Evolutionary conservation across 1,140 invertebrate genomes (phyloP), one percentile per base, ranked within the genome.

Genomic region (Pteromalus puparum): DNA sequence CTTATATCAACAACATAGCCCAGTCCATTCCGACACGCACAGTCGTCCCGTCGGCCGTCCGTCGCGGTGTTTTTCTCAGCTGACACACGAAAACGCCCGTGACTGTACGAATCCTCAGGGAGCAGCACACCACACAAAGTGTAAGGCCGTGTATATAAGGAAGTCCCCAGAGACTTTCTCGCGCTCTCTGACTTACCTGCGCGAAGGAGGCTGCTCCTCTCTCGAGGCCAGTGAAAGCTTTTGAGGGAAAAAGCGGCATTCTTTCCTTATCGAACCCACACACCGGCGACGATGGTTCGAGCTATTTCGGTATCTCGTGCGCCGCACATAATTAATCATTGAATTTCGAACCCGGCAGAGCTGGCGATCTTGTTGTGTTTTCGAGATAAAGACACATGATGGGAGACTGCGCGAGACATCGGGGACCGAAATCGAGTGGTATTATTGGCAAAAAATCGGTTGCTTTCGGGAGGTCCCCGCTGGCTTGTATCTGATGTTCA

Each of bases 81-180:
- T n/a, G 88, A 88, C 53, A n/a, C 7, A n/a, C 90, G 91, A 76
- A 74, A 89, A 90, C 90, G 89, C 86, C 86, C 89, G 90, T 92
- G 89, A 91, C 90, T 91, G 91, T 90, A 89, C 89, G 89, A 90
- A 91, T 90, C 91, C 91, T 88, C 73, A 76, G 90, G 89, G 91
- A 91, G 82, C 24, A 2, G n/a, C 86, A 90, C 87, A 85, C 88
- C 87, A 85, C 88, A 91, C 87, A 90, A 92, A 90, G 88, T 91
- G 88, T 90, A 89, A 89, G 90, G 6, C 18, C 38, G 48, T 75
- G 78, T 81, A 48, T 81, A 48, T 24, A 79, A 46, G 61, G 9
- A 68, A 79, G 26, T 92, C 92, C 87, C 91, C 12, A 7, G 90
- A 84, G 91, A 92, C 74, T 84, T 88, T 34, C 30, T 34, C 30